phyloP scores from a whole-genome alignment of 2,113 vertebrate species.

The Pomatostomus ruficeps region DNA sequence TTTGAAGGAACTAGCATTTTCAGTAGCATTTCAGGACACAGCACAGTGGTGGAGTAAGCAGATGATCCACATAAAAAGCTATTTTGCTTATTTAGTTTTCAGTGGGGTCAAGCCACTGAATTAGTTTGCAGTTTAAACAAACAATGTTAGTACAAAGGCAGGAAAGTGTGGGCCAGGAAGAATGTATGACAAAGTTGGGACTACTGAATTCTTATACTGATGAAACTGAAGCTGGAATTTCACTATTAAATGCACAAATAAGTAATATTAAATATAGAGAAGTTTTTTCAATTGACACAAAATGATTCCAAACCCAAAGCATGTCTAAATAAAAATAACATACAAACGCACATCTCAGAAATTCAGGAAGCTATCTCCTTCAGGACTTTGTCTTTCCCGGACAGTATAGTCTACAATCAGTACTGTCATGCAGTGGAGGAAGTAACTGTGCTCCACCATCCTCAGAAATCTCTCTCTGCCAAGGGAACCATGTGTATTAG shows the following conservation, averaged over 20 bases:
- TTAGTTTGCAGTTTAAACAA: neutral
- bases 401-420: neutral
- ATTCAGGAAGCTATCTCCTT: neutral
- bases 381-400: neutral
- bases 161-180: neutral
- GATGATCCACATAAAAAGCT: neutral
- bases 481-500: neutral
- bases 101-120: neutral
- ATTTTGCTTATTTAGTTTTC: neutral
- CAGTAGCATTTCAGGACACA: neutral
- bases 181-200: accelerated
- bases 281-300: neutral
- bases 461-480: neutral
- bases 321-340: neutral
- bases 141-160: neutral
- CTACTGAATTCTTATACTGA: neutral
- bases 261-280: neutral
- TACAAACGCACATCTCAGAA: neutral
- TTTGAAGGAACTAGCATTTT: neutral
- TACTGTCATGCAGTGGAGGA: neutral
- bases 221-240: neutral
- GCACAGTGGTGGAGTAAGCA: neutral
- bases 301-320: neutral
- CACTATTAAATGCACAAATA: neutral
- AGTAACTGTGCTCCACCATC: neutral